Evolutionary conservation across 1,140 invertebrate genomes (phyloP).

Genomic region (Zaprionus gabonicus): DNA sequence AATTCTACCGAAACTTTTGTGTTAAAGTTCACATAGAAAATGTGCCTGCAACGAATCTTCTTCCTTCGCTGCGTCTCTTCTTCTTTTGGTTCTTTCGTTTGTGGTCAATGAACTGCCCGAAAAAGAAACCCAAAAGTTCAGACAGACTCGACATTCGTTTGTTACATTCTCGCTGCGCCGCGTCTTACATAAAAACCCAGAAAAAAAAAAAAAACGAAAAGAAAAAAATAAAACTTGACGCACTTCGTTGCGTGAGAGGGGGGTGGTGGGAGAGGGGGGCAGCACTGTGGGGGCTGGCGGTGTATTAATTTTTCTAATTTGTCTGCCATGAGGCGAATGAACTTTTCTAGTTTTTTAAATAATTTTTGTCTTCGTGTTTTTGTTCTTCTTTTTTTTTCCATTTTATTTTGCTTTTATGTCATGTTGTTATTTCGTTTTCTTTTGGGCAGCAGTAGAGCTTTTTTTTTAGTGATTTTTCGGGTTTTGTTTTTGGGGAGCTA

Average conservation of each 20-base stretch:
- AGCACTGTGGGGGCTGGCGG: constrained; percentile 50
- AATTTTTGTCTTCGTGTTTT: constrained; percentile 38
- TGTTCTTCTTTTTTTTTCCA: constrained; percentile 25
- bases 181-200: constrained; percentile 66
- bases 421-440: constrained; percentile 82
- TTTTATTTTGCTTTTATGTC: constrained; percentile 69
- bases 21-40: constrained; percentile 76
- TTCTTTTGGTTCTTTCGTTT: constrained; percentile 56
- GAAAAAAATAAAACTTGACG: constrained; percentile 55
- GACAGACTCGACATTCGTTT: constrained; percentile 52
- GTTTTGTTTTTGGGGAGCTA: constrained; percentile 12
- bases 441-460: constrained; percentile 60
- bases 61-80: neutral
- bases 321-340: constrained; percentile 77
- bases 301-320: constrained; percentile 83
- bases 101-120: constrained; percentile 79
- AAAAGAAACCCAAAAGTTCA: constrained; percentile 80
- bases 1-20: constrained; percentile 53
- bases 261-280: neutral
- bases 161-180: constrained; percentile 71
- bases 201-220: constrained; percentile 38
- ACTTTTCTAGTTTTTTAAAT: constrained; percentile 65
- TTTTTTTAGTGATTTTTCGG: constrained; percentile 33
- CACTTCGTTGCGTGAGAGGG: constrained; percentile 58
- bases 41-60: constrained; percentile 20